Conservation (phyloP, 2,888 invertebrate species). For the Eristalis pertinax region DNA sequence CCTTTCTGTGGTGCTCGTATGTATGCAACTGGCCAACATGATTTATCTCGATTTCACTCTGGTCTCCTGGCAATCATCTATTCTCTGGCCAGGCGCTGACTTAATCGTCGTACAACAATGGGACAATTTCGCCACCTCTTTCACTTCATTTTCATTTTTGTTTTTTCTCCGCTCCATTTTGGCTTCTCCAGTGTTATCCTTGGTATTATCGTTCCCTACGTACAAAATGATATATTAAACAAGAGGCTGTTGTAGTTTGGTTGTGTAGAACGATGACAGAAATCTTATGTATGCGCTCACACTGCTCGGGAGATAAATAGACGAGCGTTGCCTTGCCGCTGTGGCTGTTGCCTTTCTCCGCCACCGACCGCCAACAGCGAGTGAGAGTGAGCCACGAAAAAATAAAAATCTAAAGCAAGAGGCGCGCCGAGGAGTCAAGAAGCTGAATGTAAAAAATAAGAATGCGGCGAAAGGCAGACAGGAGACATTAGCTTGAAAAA, state of each 20-base stretch:
- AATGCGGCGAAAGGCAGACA: constrained; percentile 66
- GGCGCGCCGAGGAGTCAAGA: neutral
- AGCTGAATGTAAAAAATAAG: constrained; percentile 50
- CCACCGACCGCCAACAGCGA: neutral
- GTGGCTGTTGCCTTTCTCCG: neutral
- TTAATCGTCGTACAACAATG: constrained; percentile 70
- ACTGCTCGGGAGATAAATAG: constrained; percentile 27
- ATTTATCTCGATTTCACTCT: constrained; percentile 46
- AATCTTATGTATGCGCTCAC: constrained; percentile 65
- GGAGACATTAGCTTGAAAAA: constrained; percentile 69
- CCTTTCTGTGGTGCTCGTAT: constrained; percentile 3
- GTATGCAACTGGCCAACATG: constrained; percentile 65
- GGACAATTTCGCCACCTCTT: constrained; percentile 65
- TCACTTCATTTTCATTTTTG: neutral
- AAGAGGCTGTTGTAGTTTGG: constrained; percentile 57
- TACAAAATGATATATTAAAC: constrained; percentile 70
- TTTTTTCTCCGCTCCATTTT: constrained; percentile 1
- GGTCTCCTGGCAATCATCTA: constrained; percentile 45
- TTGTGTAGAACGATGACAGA: constrained; percentile 65
- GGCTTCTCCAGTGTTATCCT: constrained; percentile 54
- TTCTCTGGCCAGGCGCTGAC: constrained; percentile 61
- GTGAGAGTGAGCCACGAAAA: neutral
- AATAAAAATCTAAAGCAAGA: constrained; percentile 1
- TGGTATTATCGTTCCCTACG: constrained; percentile 65
- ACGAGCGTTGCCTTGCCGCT: neutral